Evolutionary conservation across 1,140 invertebrate species (phyloP).

Genomic region (Aphis gossypii): DNA sequence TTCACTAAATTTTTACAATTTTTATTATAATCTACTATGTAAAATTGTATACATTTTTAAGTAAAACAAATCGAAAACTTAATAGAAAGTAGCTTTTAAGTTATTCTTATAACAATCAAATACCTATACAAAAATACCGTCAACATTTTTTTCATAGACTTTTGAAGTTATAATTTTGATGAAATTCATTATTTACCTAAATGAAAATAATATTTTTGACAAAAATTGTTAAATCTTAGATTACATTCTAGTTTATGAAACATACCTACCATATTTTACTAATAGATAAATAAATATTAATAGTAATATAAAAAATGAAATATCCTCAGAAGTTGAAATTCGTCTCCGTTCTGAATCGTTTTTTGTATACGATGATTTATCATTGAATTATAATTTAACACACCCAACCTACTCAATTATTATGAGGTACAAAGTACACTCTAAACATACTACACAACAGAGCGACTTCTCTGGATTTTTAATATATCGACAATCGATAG

Average conservation of each 20-base stretch:
- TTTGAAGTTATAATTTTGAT: too few species aligned
- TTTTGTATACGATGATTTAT: neutral
- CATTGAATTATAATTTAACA: neutral
- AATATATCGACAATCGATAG: neutral
- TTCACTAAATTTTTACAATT: neutral
- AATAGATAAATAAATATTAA: neutral
- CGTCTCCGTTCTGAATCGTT: neutral
- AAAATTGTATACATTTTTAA: too few species aligned
- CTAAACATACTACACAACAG: neutral
- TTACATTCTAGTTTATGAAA: too few species aligned
- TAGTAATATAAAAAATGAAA: neutral
- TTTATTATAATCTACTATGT: too few species aligned
- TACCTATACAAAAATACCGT: too few species aligned
- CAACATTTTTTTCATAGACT: too few species aligned
- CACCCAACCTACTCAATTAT: neutral
- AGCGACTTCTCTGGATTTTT: neutral
- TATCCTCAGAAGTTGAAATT: neutral
- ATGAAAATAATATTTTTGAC: neutral
- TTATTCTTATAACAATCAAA: too few species aligned
- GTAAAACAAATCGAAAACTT: too few species aligned
- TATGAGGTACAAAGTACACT: neutral
- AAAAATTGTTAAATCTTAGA: neutral
- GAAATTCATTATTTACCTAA: too few species aligned
- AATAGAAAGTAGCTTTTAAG: too few species aligned
- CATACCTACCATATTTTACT: neutral